Conservation (phyloP, 2,888 invertebrate genomes). For the Erebia ligea region DNA sequence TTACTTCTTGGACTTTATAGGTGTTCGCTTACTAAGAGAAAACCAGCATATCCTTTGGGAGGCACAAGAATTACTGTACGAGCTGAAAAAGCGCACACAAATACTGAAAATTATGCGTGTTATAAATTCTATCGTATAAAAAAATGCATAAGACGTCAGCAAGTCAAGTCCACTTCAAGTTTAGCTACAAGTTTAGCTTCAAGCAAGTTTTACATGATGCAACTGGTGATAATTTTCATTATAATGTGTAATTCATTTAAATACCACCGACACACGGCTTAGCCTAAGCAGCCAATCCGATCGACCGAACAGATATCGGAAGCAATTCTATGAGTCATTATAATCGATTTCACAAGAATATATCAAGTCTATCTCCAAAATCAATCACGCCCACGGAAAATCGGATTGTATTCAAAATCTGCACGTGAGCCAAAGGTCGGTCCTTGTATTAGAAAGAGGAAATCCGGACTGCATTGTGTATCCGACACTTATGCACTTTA, state of each 20-base stretch:
- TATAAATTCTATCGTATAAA: too few relatives aligned
- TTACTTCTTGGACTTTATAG: too few relatives aligned
- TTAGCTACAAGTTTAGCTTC: too few relatives aligned
- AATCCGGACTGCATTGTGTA: slow-evolving; percentile 79
- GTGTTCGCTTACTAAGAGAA: too few relatives aligned
- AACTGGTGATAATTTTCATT: slow-evolving; percentile 14
- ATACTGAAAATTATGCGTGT: too few relatives aligned
- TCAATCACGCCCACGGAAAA: slow-evolving; percentile 82
- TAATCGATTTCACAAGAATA: slow-evolving; percentile 58
- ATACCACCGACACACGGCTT: slow-evolving; percentile 23
- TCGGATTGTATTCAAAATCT: slow-evolving; percentile 71
- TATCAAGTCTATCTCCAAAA: slow-evolving; percentile 73
- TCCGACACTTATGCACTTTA: slow-evolving; percentile 75
- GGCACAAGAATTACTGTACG: too few relatives aligned
- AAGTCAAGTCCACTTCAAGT: too few relatives aligned
- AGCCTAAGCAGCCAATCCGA: slow-evolving; percentile 37
- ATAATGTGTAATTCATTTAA: slow-evolving; percentile 22
- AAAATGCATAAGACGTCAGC: too few relatives aligned
- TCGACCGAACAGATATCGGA: slow-evolving; percentile 44
- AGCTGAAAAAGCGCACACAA: too few relatives aligned
- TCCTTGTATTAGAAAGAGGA: slow-evolving; percentile 80
- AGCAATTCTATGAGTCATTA: slow-evolving; percentile 60
- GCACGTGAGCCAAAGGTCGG: slow-evolving; percentile 79
- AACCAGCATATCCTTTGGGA: too few relatives aligned
- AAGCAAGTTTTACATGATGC: neutral